Percentiles rank a stretch among this genome's conserved stretches.
These are phyloP conservation scores for Pelosia muscerda DNA, from an alignment of 2,888 invertebrate species.

Conservation along the genomic window DNA sequence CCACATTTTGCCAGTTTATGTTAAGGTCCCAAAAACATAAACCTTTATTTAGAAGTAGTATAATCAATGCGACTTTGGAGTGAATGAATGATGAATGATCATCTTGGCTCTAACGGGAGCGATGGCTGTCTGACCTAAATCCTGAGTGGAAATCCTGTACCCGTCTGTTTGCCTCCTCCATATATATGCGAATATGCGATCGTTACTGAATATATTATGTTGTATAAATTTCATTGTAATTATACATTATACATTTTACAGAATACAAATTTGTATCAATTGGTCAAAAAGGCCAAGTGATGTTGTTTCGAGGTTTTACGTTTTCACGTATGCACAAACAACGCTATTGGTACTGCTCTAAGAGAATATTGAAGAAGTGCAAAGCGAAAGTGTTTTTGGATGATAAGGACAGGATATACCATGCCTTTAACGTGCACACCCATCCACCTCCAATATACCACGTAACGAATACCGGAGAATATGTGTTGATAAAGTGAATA, in stretches of 20 bases:
- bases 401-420: constrained; percentile 23
- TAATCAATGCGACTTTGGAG: too few relatives aligned
- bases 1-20: too few relatives aligned
- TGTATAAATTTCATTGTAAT: too few relatives aligned
- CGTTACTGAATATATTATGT: too few relatives aligned
- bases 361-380: constrained; percentile 45
- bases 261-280: constrained; percentile 46
- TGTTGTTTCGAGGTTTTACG: constrained; percentile 51
- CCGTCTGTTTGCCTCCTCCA: too few relatives aligned
- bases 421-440: constrained; percentile 29
- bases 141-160: too few relatives aligned
- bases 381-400: constrained; percentile 51
- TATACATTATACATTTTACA: constrained; percentile 11
- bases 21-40: too few relatives aligned
- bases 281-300: constrained; percentile 40
- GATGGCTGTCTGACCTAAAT: too few relatives aligned
- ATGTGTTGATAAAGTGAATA: constrained; percentile 16
- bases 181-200: too few relatives aligned
- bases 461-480: constrained; percentile 37
- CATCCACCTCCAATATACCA: constrained; percentile 45
- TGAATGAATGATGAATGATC: too few relatives aligned
- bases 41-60: too few relatives aligned
- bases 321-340: constrained; percentile 50
- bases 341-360: constrained; percentile 56
- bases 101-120: too few relatives aligned